Base-by-base conservation (phyloP, 2,113 vertebrate genomes). In the Oryzias javanicus region DNA sequence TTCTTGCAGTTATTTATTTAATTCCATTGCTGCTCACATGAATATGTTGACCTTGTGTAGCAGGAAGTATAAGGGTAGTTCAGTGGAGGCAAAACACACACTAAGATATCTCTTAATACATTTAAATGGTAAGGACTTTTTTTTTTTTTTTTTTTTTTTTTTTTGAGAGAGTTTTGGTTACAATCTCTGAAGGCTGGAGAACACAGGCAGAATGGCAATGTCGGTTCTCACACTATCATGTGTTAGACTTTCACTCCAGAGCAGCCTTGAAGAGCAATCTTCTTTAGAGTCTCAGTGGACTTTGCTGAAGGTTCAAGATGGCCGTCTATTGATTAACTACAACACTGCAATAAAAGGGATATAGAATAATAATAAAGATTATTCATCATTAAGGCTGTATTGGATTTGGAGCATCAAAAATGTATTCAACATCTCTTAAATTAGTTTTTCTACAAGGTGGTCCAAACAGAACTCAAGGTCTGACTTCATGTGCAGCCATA, bases 1-100 rank as follows among this genome's bases (percentile, higher is more conserved):
- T 92, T 89, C 84, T 77, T 64, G 68, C 76, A 65, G 74, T 86
- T 89, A 87, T 90, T 89, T 89, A 89, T 91, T 90, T 86, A 55
- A 86, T 89, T 86, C 60, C 80, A 57, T 85, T 69, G 64, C 72
- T 60, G 74, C 55, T 72, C 72, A 67, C 54, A 72, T 64, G 84
- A 81, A 81, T 72, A 69, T 62, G 72, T 78, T 88, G 89, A 91
- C 90, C 92, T 92, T 90, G 89, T 77, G 72, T 70, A 51, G 57
- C 55, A 69, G 83, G 72, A 82, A 76, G 54, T 54, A 65, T 65
- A 60, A 69, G 68, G 24, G 58, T 50, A 72, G 65, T 40, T 64
- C 46, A 46, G 47, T 5, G 27, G 59, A 63, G 72, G 70, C 74
- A 80, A 81, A 84, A 72, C 62, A 64, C 60, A 42, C 60, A 73